These are phyloP conservation scores for Plutomurus gul DNA, from an alignment of 1,140 invertebrate species.

Conservation along the genomic window DNA sequence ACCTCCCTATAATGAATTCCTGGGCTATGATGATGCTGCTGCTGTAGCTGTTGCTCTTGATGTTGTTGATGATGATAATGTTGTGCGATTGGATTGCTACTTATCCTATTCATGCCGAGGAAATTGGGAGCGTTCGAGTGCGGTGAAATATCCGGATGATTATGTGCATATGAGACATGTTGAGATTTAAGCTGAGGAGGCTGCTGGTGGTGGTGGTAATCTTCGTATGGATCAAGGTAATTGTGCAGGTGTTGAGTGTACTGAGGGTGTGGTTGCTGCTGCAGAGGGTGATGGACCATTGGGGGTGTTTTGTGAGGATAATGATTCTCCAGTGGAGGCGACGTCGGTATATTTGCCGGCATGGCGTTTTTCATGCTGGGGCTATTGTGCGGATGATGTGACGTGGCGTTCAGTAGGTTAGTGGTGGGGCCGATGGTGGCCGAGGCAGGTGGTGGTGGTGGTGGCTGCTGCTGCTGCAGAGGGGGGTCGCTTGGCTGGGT, in stretches of 20 bases:
- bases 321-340: neutral
- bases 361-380: neutral
- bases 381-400: neutral
- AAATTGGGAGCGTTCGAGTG: neutral
- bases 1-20: conserved; percentile 10
- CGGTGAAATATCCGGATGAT: conserved; percentile 10
- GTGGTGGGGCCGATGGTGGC: neutral
- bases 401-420: neutral
- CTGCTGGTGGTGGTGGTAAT: conserved; percentile 30
- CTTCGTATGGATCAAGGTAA: neutral
- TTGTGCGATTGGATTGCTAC: conserved; percentile 15
- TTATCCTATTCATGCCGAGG: conserved; percentile 18
- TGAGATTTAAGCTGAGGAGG: conserved; percentile 4
- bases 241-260: neutral
- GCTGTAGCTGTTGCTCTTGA: neutral
- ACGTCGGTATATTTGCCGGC: neutral
- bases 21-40: neutral
- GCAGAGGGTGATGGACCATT: neutral
- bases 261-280: neutral
- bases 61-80: conserved; percentile 13
- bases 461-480: neutral
- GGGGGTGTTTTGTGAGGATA: conserved; percentile 8
- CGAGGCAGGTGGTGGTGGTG: neutral
- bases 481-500: neutral
- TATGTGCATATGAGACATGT: neutral